Conservation (phyloP, 2,797 vertebrate genomes). For the Hylomyscus alleni region DNA sequence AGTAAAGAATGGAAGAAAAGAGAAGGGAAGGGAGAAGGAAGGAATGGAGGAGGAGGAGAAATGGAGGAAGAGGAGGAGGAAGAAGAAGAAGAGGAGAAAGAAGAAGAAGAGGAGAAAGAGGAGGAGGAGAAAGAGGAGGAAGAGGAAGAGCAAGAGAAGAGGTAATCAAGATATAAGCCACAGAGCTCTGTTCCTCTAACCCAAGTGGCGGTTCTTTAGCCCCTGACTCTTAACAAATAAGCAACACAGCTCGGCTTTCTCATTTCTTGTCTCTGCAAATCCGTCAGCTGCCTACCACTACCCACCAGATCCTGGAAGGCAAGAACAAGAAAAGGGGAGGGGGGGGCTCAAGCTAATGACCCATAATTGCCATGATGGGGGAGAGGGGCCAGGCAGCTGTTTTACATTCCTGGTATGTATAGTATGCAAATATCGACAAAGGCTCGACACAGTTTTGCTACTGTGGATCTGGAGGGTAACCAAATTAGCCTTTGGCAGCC, state of each 20-base stretch:
- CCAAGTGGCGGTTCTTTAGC: slow-evolving; percentile 72
- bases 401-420: slow-evolving; percentile 93
- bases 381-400: slow-evolving; percentile 90
- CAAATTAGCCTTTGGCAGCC: slow-evolving; percentile 93
- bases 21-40: not conserved
- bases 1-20: not conserved
- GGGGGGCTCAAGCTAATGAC: slow-evolving; percentile 90
- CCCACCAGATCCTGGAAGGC: slow-evolving; percentile 87
- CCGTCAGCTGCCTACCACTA: slow-evolving; percentile 88
- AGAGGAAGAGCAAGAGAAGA: not conserved
- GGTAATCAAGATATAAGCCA: slow-evolving; percentile 66
- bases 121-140: not conserved
- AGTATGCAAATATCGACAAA: slow-evolving; percentile 93
- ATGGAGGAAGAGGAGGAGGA: not conserved
- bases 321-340: slow-evolving; percentile 85
- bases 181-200: not conserved
- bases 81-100: not conserved
- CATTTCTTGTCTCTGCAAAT: slow-evolving; percentile 80
- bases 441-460: slow-evolving; percentile 90
- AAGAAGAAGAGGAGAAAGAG: not conserved
- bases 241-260: slow-evolving; percentile 65
- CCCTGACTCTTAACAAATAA: slow-evolving; percentile 71
- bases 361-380: slow-evolving; percentile 91
- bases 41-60: not conserved
- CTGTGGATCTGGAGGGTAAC: slow-evolving; percentile 91